phyloP scores from a whole-genome alignment of 2,888 invertebrate species.

The Drosophila neotestacea region DNA sequence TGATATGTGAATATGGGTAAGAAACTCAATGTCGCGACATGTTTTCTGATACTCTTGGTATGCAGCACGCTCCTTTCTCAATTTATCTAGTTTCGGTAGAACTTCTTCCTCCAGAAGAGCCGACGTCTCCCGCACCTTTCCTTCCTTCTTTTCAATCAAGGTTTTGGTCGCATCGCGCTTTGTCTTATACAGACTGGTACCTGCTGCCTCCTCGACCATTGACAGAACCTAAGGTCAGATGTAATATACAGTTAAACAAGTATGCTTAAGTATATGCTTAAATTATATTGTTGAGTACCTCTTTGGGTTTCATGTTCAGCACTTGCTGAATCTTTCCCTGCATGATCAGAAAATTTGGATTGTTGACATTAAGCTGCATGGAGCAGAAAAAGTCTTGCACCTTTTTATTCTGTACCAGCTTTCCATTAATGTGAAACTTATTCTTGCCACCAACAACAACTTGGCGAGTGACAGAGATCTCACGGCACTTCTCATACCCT shows the following conservation, averaged over 20 bases:
- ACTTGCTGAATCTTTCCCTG: conserved; percentile 99
- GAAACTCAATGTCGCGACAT: conserved; percentile 93
- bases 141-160: conserved; percentile 96
- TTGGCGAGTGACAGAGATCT: conserved; percentile 97
- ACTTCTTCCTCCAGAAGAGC: conserved; percentile 93
- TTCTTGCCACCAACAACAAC: conserved; percentile 94
- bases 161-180: conserved; percentile 95
- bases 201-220: conserved; percentile 99
- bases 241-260: background rate
- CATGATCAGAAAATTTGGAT: conserved; percentile 99
- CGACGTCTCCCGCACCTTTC: conserved; percentile 94
- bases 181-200: conserved; percentile 97
- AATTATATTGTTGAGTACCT: conserved; percentile 87
- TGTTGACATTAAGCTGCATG: conserved; percentile 98
- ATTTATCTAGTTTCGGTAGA: conserved; percentile 93
- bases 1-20: conserved; percentile 88
- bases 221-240: conserved; percentile 90
- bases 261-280: no score
- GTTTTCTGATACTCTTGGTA: conserved; percentile 95
- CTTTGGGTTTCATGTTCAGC: conserved; percentile 98
- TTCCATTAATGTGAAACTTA: conserved; percentile 97
- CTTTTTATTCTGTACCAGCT: conserved; percentile 94
- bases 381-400: conserved; percentile 98
- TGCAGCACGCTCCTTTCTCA: conserved; percentile 93
- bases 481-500: conserved; percentile 95